These are phyloP conservation scores for Caenorhabditis sp. DNA, from an alignment of 2,888 invertebrate genomes.

Conservation along the genomic window DNA sequence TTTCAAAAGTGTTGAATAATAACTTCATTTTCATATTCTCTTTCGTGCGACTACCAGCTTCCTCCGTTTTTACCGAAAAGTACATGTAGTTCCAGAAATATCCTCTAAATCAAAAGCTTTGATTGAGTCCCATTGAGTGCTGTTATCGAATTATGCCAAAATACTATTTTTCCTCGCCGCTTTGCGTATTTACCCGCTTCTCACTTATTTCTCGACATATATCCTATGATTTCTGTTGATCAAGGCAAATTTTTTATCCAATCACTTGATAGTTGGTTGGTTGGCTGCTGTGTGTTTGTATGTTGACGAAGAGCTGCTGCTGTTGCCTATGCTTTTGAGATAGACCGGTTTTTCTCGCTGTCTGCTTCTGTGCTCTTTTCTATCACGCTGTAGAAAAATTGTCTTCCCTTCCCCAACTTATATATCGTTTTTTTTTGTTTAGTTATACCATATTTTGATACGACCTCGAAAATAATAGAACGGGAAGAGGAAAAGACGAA, in stretches of 20 bases:
- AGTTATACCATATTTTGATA: constrained; percentile 3
- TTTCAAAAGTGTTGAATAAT: too few relatives aligned
- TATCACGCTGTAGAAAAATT: not conserved
- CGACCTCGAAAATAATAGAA: constrained; percentile 1
- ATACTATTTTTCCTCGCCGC: not conserved
- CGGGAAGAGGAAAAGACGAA: not conserved
- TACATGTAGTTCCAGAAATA: too few relatives aligned
- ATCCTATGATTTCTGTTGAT: not conserved
- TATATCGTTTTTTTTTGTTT: not conserved
- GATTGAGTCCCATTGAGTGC: not conserved
- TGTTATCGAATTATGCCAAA: not conserved
- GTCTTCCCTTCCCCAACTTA: not conserved
- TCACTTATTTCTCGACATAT: not conserved
- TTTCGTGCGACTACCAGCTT: too few relatives aligned
- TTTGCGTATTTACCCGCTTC: not conserved
- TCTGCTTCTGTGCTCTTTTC: constrained; percentile 1
- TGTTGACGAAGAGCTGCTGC: not conserved
- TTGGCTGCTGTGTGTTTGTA: not conserved
- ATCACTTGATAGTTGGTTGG: not conserved
- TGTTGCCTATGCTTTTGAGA: constrained; percentile 12
- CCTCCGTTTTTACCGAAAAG: too few relatives aligned
- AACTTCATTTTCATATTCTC: too few relatives aligned
- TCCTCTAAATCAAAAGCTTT: too few relatives aligned
- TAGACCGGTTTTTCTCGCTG: not conserved
- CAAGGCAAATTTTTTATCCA: not conserved